phyloP scores from a whole-genome alignment of 1,140 invertebrate genomes.

The Drosophila repleta region DNA sequence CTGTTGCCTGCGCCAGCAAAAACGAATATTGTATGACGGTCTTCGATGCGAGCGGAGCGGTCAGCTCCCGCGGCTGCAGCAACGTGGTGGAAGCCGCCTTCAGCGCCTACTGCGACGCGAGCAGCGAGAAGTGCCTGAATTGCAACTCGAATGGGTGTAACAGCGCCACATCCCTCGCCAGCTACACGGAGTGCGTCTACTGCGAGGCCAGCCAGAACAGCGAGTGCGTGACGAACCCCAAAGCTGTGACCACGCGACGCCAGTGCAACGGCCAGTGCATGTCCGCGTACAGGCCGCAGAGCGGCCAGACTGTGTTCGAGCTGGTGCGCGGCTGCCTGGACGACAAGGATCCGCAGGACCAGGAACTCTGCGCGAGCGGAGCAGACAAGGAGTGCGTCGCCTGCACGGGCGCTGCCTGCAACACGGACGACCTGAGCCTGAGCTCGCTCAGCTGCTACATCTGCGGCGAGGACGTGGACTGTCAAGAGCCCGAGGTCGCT shows the following conservation, averaged over 20 bases:
- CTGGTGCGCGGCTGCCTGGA: slow-evolving; percentile 68
- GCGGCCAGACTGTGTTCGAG: slow-evolving; percentile 22
- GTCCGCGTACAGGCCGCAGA: slow-evolving; percentile 47
- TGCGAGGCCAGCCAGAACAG: slow-evolving; percentile 52
- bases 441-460: slow-evolving; percentile 50
- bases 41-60: slow-evolving; percentile 49
- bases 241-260: slow-evolving; percentile 41
- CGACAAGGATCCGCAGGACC: slow-evolving; percentile 69
- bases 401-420: slow-evolving; percentile 63
- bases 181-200: slow-evolving; percentile 67
- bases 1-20: slow-evolving; percentile 27
- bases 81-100: slow-evolving; percentile 47
- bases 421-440: slow-evolving; percentile 30
- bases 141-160: slow-evolving; percentile 79
- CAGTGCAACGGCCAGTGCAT: slow-evolving; percentile 74
- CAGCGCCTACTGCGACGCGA: slow-evolving; percentile 64
- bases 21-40: slow-evolving; percentile 76
- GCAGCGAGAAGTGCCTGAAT: slow-evolving; percentile 58
- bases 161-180: slow-evolving; percentile 35
- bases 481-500: slow-evolving; percentile 4
- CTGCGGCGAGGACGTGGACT: slow-evolving; percentile 14
- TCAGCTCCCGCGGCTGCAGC: slow-evolving; percentile 67
- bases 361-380: slow-evolving; percentile 45
- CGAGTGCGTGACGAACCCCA: slow-evolving; percentile 50
- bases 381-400: slow-evolving; percentile 34